Percentiles rank a stretch among this genome's conserved stretches.
Evolutionary conservation across 2,113 vertebrate genomes (phyloP).

Genomic region (Columba janthina): DNA sequence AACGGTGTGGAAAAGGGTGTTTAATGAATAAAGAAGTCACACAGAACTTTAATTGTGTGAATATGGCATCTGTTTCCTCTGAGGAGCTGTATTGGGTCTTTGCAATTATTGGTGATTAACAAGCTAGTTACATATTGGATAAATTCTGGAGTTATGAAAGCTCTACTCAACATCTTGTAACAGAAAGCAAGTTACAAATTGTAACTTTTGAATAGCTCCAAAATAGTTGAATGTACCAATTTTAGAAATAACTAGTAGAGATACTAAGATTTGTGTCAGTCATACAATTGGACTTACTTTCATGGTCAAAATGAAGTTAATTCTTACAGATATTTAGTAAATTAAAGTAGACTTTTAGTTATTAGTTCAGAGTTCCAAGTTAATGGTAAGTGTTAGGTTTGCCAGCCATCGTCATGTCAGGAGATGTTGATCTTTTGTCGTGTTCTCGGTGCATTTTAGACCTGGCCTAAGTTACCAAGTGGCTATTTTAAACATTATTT

Average conservation of each 20-base stretch:
- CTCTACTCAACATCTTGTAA: neutral
- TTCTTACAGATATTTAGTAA: neutral
- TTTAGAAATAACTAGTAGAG: neutral
- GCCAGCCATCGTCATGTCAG: neutral
- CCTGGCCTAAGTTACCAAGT: neutral
- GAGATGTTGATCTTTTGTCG: neutral
- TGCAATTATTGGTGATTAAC: neutral
- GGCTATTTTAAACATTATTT: neutral
- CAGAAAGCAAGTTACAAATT: neutral
- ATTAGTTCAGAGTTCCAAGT: neutral
- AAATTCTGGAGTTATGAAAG: neutral
- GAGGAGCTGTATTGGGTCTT: neutral
- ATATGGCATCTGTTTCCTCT: slow-evolving; percentile 52
- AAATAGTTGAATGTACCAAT: neutral
- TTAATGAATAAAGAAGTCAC: slow-evolving; percentile 42
- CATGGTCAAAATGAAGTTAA: neutral
- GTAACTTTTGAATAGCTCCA: neutral
- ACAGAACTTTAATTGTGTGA: neutral
- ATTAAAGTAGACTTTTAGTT: neutral
- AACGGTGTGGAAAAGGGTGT: slow-evolving; percentile 23
- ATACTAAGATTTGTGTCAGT: neutral
- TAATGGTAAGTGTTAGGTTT: neutral
- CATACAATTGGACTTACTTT: neutral
- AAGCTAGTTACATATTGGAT: neutral
- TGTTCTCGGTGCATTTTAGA: neutral